Base-by-base conservation (phyloP, 2,113 vertebrate genomes). In the Leptosomus discolor region DNA sequence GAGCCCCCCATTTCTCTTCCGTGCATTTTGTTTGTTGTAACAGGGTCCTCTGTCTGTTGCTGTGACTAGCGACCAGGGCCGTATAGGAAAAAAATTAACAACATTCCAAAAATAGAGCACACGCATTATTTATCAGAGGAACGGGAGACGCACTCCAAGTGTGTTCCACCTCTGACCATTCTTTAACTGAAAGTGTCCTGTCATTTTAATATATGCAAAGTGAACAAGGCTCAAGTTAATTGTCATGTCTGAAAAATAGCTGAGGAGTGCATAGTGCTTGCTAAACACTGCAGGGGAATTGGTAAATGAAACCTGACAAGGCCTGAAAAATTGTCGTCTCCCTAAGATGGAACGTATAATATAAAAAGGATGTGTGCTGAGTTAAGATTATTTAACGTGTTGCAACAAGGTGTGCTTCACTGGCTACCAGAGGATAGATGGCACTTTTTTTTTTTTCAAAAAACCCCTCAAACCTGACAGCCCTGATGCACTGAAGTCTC, bases 231-330 rank as follows among this genome's bases (percentile, higher is more conserved):
- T 90, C 48, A 39, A 43, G 57, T 88, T 94, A 89, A 91, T 94
- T 94, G 85, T 92, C 68, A 32, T 39, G 61, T 71, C 68, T 93
- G 88, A 91, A 90, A 93, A 89, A 84, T 46, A 83, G 34, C 56
- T 12, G 4, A 30, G 67, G 36, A 57, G 58, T 56, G 20, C 82
- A 22, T 27, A 57, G 67, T 71, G 64, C 85, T 88, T 77, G 34
- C 74, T 91, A 61, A 88, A 69, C 75, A 84, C 61, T 94, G 84
- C 34, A 36, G 34, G 78, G 78, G 41, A 75, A 57, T 24, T 74
- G 76, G 60, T 88, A 92, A 86, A 85, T 82, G 58, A 81, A 85
- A 88, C 58, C 54, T 93, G 97, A 90, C 69, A 65, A 39, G 65
- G 53, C 73, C 91, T 88, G 51, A 97, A 82, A 85, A 93, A 88